Base-by-base conservation (phyloP, 2,888 invertebrate genomes). In the Amphimallon solstitiale region DNA sequence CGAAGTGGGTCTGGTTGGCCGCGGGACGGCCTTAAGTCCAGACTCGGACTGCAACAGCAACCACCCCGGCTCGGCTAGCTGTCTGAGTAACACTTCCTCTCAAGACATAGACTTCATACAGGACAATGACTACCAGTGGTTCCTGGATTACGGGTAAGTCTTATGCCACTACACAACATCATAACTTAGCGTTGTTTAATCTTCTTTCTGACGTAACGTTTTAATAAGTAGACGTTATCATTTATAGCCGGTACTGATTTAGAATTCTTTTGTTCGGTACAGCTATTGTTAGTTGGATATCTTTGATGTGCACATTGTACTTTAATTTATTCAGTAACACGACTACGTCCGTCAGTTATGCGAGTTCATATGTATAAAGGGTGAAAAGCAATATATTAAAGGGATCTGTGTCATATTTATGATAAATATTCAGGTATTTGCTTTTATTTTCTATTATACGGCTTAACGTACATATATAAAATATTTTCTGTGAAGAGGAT, bases 51-150 rank as follows among this genome's bases (percentile, higher is more conserved):
- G 86, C 78, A 88, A 87, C 80, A 86, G 86, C 78, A 81, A 81
- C 75, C 81, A 80, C 70, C 81, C 78, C 40, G 78, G 79, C 63
- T 80, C 80, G 49, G 78, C 77, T 64, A 81, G 81, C 72, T 81
- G 79, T 69, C 76, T 82, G 62, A 83, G 83, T 72, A 86, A 85
- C 74, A 85, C 86, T 59, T 86, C 86, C 62, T 85, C 86, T 35
- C 86, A 86, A 73, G 86, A 87, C 77, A 82, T 84, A 49, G 91
- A 91, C 80, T 91, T 91, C 81, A 87, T 90, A 74, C 91, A 91
- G 84, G 94, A 94, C 84, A 94, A 93, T 86, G 94, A 94, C 77
- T 94, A 94, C 82, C 92, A 94, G 83, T 94, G 94, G 94, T 93
- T 93, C 83, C 88, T 93, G 76, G 94, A 94, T 83, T 94, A 93